Conservation (phyloP, 2,113 vertebrate genomes). For the Galemys pyrenaicus region DNA sequence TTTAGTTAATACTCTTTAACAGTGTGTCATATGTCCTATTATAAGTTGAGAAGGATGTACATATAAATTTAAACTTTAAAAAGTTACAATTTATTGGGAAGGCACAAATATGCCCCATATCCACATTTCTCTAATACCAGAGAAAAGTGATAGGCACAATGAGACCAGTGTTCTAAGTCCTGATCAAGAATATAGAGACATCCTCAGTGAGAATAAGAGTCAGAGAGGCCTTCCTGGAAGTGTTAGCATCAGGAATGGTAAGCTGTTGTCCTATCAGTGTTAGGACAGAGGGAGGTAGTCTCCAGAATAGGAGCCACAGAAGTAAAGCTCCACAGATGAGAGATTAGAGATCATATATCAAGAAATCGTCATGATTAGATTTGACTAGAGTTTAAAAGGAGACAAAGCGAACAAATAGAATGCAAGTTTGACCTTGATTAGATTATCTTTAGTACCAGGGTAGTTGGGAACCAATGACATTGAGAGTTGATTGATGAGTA, state of each 20-base stretch:
- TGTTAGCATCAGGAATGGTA: neutral
- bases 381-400: neutral
- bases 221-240: neutral
- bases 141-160: neutral
- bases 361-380: neutral
- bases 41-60: neutral
- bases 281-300: neutral
- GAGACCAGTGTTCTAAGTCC: neutral
- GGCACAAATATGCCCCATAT: neutral
- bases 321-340: neutral
- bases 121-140: neutral
- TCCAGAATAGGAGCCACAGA: neutral
- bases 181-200: neutral
- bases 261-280: neutral
- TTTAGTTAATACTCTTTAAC: neutral
- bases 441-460: neutral
- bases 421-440: neutral
- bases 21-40: neutral
- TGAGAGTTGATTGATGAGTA: neutral
- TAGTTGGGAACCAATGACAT: neutral
- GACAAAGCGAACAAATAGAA: neutral
- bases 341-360: neutral
- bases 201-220: neutral
- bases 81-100: neutral
- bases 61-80: neutral